A percentile compares a stretch with the other conserved stretches of the same genome.
These are phyloP conservation scores for Idaea biselata DNA, from an alignment of 2,888 invertebrate genomes.

Conservation along the genomic window DNA sequence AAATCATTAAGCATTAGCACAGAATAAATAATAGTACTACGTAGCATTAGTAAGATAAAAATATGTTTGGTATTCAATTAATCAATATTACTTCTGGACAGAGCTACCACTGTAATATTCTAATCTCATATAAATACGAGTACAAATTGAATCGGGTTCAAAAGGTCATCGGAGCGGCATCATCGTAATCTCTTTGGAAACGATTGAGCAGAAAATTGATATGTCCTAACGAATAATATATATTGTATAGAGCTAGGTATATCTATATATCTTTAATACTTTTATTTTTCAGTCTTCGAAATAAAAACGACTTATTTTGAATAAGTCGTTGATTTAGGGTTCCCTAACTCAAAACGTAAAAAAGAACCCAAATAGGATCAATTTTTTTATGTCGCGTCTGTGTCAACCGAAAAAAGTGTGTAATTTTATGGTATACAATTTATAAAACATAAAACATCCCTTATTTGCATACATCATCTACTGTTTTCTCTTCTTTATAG, in stretches of 20 bases:
- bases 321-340: too few relatives aligned
- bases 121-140: constrained; percentile 32
- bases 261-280: background rate
- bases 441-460: too few relatives aligned
- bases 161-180: constrained; percentile 49
- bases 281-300: too few relatives aligned
- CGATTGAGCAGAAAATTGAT: constrained; percentile 25
- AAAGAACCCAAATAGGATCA: too few relatives aligned
- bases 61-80: constrained; percentile 1
- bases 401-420: too few relatives aligned
- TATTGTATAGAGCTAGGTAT: background rate
- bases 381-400: too few relatives aligned
- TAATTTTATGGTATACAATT: too few relatives aligned
- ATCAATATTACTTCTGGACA: constrained; percentile 19
- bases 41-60: constrained; percentile 8
- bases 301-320: too few relatives aligned
- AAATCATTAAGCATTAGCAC: constrained; percentile 1
- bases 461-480: too few relatives aligned
- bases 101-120: constrained; percentile 22
- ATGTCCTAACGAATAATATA: background rate
- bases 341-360: too few relatives aligned
- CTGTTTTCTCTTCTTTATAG: too few relatives aligned
- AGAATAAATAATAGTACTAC: too few relatives aligned
- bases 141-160: constrained; percentile 24
- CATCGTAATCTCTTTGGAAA: constrained; percentile 27